Conservation (phyloP, 2,113 vertebrate species). For the Lipophrys pholis region DNA sequence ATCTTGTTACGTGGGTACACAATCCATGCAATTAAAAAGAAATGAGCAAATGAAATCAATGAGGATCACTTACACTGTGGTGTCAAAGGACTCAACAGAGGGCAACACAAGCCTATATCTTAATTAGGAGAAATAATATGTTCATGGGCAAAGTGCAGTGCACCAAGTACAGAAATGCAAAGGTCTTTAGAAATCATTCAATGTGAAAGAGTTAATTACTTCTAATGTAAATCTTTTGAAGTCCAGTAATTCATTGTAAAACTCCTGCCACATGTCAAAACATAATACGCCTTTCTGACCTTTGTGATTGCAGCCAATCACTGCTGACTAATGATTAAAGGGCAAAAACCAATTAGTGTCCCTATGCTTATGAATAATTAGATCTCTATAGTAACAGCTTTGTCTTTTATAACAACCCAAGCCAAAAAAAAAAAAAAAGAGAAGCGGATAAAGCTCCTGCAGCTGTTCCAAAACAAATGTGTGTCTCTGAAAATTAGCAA, state of each 20-base stretch:
- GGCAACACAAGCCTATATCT: conserved; percentile 75
- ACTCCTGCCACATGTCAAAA: too few relatives aligned
- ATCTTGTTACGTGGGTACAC: conserved; percentile 78
- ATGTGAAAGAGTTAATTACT: conserved; percentile 21
- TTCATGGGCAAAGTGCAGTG: conserved; percentile 7
- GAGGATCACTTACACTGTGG: conserved; percentile 80
- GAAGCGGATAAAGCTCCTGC: too few relatives aligned
- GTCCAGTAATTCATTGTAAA: background rate
- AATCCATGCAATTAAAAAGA: conserved; percentile 83
- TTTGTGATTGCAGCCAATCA: background rate
- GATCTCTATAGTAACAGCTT: too few relatives aligned
- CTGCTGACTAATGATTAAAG: background rate
- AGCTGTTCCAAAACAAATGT: too few relatives aligned
- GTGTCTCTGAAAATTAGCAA: background rate
- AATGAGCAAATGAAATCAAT: conserved; percentile 86
- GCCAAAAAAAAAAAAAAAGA: too few relatives aligned
- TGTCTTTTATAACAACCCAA: too few relatives aligned
- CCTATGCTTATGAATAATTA: background rate
- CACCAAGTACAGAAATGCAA: conserved; percentile 1
- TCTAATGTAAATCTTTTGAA: conserved; percentile 15
- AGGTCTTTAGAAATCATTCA: conserved; percentile 17
- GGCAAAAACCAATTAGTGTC: background rate
- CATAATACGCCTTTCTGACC: background rate
- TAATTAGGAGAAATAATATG: conserved; percentile 77
- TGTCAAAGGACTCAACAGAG: conserved; percentile 81